Evolutionary conservation across 1,140 invertebrate species (phyloP).

Genomic region (Oscheius sp.): DNA sequence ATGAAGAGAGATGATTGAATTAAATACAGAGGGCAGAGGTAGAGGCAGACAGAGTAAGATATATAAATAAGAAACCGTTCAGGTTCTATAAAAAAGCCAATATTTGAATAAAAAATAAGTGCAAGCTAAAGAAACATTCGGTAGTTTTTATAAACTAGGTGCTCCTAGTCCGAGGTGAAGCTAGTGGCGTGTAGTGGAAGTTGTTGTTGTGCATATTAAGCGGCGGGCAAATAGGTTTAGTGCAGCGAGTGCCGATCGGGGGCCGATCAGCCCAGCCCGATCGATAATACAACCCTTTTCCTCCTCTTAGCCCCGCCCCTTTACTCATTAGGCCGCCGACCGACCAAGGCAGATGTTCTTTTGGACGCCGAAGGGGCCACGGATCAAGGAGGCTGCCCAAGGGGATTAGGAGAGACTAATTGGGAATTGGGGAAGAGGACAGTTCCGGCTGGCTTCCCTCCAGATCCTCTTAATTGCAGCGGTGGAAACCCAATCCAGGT

Average conservation of each 20-base stretch:
- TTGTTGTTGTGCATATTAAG: neutral
- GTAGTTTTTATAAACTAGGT: no score
- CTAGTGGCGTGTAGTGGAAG: neutral
- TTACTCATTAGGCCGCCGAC: neutral
- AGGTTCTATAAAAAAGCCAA: no score
- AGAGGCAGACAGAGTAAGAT: neutral
- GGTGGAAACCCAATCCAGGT: no score
- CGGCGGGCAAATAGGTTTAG: conserved; percentile 5
- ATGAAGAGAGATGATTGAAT: neutral
- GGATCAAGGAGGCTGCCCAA: no score
- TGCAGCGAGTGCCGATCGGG: neutral
- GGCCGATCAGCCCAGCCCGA: neutral
- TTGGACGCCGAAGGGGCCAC: no score
- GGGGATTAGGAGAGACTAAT: neutral
- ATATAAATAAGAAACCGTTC: no score
- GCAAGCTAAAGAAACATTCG: no score
- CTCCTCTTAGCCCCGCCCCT: neutral
- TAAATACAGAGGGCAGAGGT: neutral
- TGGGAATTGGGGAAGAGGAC: neutral
- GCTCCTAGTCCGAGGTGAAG: no score
- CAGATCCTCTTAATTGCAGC: no score
- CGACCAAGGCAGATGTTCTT: no score
- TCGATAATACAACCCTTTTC: conserved; percentile 14
- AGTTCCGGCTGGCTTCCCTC: no score
- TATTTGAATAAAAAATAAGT: no score